Conservation (phyloP, 30 jellyfish, hydroid and myxozoan species). For the Nemopilema nomurai region DNA sequence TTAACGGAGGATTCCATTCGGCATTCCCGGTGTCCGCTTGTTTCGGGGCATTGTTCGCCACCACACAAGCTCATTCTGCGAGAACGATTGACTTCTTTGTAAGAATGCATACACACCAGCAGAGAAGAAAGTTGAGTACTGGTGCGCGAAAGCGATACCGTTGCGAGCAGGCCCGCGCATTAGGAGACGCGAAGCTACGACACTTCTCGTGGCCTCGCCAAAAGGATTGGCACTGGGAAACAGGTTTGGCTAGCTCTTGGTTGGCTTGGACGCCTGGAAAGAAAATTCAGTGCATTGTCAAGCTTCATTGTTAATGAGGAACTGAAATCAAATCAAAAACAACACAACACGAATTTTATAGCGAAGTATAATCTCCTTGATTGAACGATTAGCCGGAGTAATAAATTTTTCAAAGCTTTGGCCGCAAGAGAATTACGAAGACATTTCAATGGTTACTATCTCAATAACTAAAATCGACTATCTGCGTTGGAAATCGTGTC, state of each 20-base stretch:
- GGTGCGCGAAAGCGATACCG: too few relatives aligned
- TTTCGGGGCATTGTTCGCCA: neutral
- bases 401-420: slow-evolving; percentile 30
- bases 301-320: neutral
- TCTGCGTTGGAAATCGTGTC: neutral
- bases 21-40: neutral
- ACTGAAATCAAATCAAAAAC: neutral
- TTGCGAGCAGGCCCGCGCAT: neutral
- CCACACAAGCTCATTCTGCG: neutral
- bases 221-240: neutral
- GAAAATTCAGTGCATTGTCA: neutral
- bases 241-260: neutral
- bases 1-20: too few relatives aligned
- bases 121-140: too few relatives aligned
- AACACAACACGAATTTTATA: neutral
- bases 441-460: neutral
- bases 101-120: neutral
- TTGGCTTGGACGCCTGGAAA: neutral
- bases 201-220: too few relatives aligned
- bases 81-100: neutral
- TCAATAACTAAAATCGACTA: neutral
- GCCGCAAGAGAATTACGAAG: slow-evolving; percentile 7
- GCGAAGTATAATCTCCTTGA: slow-evolving; percentile 18
- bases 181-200: too few relatives aligned
- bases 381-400: slow-evolving; percentile 12